A percentile compares a stretch with the other conserved stretches of the same genome.
Evolutionary conservation across 2,888 invertebrate species (phyloP).

Genomic region (Acrobeloides nanus): DNA sequence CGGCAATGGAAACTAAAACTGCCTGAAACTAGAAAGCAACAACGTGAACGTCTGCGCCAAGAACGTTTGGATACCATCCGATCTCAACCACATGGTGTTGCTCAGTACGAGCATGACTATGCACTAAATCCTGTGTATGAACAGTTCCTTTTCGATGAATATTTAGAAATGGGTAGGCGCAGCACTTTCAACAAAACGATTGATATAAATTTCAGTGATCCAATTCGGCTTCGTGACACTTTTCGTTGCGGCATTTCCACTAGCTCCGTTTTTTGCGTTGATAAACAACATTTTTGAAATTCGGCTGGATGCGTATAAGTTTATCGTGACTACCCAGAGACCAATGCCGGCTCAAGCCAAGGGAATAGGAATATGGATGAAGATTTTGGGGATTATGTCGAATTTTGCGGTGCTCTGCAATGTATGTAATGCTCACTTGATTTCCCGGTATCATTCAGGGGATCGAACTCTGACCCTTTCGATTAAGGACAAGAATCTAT

Average conservation of each 20-base stretch:
- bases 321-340: conserved; percentile 71
- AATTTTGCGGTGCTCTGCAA: conserved; percentile 87
- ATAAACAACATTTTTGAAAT: conserved; percentile 92
- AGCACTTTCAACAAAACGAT: not conserved
- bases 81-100: conserved; percentile 10
- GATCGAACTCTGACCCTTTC: no score
- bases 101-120: conserved; percentile 79
- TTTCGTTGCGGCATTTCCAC: conserved; percentile 91
- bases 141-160: conserved; percentile 85
- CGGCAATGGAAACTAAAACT: conserved; percentile 32
- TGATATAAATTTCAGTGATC: conserved; percentile 64
- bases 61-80: no score
- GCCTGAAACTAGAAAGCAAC: conserved; percentile 33
- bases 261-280: conserved; percentile 88
- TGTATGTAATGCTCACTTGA: conserved; percentile 67
- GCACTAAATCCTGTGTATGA: conserved; percentile 77
- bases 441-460: no score
- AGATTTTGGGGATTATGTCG: conserved; percentile 69
- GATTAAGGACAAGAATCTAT: no score
- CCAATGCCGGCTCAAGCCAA: conserved; percentile 66
- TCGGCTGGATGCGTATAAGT: conserved; percentile 84
- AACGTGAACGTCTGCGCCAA: no score
- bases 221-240: conserved; percentile 97
- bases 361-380: conserved; percentile 68
- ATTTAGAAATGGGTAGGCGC: conserved; percentile 86